Percentiles rank a stretch among this genome's conserved stretches.
Conservation (phyloP, 1,140 invertebrate species). For the Anadara kagoshimensis region DNA sequence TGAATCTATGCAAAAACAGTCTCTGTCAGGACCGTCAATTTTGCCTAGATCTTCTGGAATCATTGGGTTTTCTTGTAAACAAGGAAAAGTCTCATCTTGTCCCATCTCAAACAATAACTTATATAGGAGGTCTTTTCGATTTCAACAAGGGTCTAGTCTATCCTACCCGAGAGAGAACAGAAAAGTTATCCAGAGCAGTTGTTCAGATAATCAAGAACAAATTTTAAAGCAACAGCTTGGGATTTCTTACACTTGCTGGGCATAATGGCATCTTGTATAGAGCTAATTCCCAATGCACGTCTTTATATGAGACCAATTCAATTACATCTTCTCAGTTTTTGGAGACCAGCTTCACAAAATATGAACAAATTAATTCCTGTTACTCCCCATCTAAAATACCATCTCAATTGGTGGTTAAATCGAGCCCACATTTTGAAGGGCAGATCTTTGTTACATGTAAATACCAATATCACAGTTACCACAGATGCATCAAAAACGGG, state of each 20-base stretch:
- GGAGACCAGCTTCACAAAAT: background rate
- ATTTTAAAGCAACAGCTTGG: background rate
- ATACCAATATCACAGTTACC: background rate
- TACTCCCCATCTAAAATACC: conserved; percentile 1
- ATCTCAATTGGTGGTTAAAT: conserved; percentile 8
- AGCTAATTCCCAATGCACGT: conserved; percentile 17
- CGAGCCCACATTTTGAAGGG: conserved; percentile 1
- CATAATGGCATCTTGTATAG: conserved; percentile 32
- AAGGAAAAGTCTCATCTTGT: background rate
- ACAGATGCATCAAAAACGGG: conserved; percentile 18
- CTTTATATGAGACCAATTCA: conserved; percentile 27
- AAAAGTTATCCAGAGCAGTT: background rate
- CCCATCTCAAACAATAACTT: background rate
- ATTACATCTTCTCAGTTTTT: conserved; percentile 10
- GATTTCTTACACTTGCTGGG: background rate
- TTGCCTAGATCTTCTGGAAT: background rate
- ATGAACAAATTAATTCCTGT: background rate
- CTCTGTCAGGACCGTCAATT: conserved; percentile 8
- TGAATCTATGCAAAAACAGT: conserved; percentile 21
- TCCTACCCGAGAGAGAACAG: background rate
- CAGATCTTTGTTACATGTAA: conserved; percentile 1
- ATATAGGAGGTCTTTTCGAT: background rate
- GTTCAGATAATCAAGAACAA: background rate
- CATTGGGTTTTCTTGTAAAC: background rate
- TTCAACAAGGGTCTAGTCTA: background rate